phyloP scores from a whole-genome alignment of 2,113 vertebrate species.

The Tiliqua scincoides region DNA sequence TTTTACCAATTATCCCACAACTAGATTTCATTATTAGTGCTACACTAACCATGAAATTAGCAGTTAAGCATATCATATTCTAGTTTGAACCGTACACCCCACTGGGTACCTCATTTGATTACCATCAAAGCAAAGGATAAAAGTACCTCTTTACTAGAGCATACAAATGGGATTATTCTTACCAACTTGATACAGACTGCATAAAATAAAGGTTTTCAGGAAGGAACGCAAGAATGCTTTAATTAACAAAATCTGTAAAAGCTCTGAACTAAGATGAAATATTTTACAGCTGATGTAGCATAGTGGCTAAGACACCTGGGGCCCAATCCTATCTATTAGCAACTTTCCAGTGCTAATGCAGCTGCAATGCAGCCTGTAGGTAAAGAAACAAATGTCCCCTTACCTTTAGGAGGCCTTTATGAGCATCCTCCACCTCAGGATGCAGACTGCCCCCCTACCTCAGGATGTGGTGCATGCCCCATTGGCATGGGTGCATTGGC shows the following conservation, averaged over 20 bases:
- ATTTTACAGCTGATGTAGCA: not conserved
- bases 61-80: slow-evolving; percentile 28
- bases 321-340: no score
- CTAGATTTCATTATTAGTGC: slow-evolving; percentile 29
- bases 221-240: slow-evolving; percentile 11
- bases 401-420: no score
- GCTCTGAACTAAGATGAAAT: not conserved
- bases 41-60: slow-evolving; percentile 27
- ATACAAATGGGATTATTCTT: slow-evolving; percentile 35
- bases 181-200: not conserved
- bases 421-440: no score
- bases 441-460: no score
- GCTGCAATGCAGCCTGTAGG: no score
- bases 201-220: not conserved
- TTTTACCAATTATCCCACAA: slow-evolving; percentile 22
- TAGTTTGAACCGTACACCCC: not conserved
- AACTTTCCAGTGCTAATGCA: no score
- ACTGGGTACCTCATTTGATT: slow-evolving; percentile 36
- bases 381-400: no score
- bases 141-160: slow-evolving; percentile 28
- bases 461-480: no score
- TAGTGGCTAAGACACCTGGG: not conserved
- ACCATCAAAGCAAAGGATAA: slow-evolving; percentile 23
- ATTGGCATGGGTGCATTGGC: no score
- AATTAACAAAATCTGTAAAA: not conserved